phyloP scores from a whole-genome alignment of 2,797 vertebrate species.

The Heliangelus exortis region DNA sequence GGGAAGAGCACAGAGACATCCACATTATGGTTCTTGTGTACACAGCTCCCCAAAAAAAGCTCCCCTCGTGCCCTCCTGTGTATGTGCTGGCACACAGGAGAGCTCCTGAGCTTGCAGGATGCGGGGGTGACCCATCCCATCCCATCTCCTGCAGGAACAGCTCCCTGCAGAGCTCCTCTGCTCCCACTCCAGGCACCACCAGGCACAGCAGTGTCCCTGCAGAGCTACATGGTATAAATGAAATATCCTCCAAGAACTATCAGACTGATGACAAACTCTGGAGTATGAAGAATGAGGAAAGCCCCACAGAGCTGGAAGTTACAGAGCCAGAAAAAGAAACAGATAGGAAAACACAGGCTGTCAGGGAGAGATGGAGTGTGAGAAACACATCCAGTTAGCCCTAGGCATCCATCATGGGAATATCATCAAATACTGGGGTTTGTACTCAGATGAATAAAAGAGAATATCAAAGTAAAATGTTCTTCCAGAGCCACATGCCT shows the following conservation, averaged over 20 bases:
- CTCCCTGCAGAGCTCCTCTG: not conserved
- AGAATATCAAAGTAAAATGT: accelerated
- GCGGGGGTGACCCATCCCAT: not conserved
- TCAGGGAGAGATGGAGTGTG: not conserved
- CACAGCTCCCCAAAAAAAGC: accelerated
- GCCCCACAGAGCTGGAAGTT: not conserved
- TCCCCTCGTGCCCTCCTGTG: accelerated
- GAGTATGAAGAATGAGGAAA: not conserved
- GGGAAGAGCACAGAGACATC: not conserved
- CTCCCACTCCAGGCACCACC: accelerated
- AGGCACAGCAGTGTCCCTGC: not conserved
- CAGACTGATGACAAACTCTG: not conserved
- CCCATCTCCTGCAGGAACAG: not conserved
- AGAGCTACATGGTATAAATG: not conserved
- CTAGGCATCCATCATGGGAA: not conserved
- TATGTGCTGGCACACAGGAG: not conserved
- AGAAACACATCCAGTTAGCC: not conserved
- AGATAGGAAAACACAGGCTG: not conserved
- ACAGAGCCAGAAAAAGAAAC: not conserved
- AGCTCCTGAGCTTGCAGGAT: not conserved
- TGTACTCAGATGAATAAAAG: not conserved
- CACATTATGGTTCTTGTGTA: accelerated
- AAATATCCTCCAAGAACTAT: not conserved
- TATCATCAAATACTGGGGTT: not conserved
- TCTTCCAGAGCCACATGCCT: not conserved